Evolutionary conservation across 35 echinoderm and acorn worm species (phyloP), one percentile per base, ranked within the genome.

Genomic region (Amphiura filiformis): DNA sequence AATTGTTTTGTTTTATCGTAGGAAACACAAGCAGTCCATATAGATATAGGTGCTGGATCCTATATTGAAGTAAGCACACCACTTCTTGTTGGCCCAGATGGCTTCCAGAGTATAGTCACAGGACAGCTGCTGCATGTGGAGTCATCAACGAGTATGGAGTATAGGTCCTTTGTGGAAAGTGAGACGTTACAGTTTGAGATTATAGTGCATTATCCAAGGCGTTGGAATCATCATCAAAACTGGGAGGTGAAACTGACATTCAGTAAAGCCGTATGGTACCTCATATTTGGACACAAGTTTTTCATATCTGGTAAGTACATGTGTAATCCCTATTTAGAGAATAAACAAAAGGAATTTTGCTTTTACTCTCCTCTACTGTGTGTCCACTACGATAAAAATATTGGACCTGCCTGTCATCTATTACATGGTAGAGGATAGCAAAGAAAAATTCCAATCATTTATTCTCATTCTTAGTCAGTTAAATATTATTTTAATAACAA

Each of bases 181-280:
- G 96, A 98, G 70, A 94, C 96, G 32, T 77, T 98, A 13, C 82
- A 94, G 93, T 98, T 94, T 83, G 78, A 94, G 35, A 84, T 98
- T 15, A 85, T 56, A 36, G 89, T 97, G 32, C 93, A 98, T 57
- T 90, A 94, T 49, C 96, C 96, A 1, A 39, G 87, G 61, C 57
- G 91, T 5, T 98, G 96, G 96, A 98, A 98, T 44, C 92, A 98
- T 64, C 92, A 94, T 57, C 96, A 98, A 76, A 98, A 87, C 56
- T 98, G 96, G 96, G 88, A 98, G 18, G 56, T 94, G 30, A 17
- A 47, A 89, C 87, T 98, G 37, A 94, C 85, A 1, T 92, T 98
- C 89, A 94, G 88, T 76, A 92, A 92, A 75, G 93, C 92, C 0
- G 47, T 65, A 20, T 86, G 81, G 86, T 83, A 77, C 32, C 86